phyloP scores from a whole-genome alignment of 2,797 vertebrate species.

The Naso thynnoides region DNA sequence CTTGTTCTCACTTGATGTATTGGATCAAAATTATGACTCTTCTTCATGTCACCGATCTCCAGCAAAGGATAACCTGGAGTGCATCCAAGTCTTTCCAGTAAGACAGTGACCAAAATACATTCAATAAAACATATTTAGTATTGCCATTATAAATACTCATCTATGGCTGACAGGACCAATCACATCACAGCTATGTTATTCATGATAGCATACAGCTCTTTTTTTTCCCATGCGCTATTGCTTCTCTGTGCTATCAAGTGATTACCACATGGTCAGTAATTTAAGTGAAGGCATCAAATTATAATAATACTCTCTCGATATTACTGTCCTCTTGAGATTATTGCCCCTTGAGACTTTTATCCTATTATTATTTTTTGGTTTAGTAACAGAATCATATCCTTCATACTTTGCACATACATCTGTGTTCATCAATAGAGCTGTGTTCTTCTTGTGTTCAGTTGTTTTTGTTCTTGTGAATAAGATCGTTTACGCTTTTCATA shows the following conservation, averaged over 20 bases:
- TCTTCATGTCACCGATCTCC: constrained; percentile 41
- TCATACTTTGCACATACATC: constrained; percentile 13
- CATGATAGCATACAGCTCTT: constrained; percentile 24
- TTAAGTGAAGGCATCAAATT: constrained; percentile 62
- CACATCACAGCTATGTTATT: constrained; percentile 49
- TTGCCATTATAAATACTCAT: constrained; percentile 52
- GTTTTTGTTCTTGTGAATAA: constrained; percentile 42
- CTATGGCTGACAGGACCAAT: constrained; percentile 48
- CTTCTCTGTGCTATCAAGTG: constrained; percentile 54
- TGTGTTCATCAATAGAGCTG: constrained; percentile 10
- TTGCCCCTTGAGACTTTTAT: constrained; percentile 34
- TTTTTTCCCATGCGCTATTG: constrained; percentile 29
- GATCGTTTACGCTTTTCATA: constrained; percentile 58
- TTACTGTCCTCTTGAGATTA: constrained; percentile 45
- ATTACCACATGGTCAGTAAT: constrained; percentile 68
- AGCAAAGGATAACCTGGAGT: constrained; percentile 42
- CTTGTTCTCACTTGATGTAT: constrained; percentile 39
- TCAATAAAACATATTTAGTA: constrained; percentile 45
- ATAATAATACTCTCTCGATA: constrained; percentile 54
- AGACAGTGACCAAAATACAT: constrained; percentile 40
- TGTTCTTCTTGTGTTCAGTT: constrained; percentile 8
- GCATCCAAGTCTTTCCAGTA: constrained; percentile 44
- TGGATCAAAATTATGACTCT: constrained; percentile 53
- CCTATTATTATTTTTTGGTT: constrained; percentile 13
- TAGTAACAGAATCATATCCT: constrained; percentile 22